These are phyloP conservation scores for Anthoscopus minutus DNA, from an alignment of 2,113 vertebrate species.

Conservation along the genomic window DNA sequence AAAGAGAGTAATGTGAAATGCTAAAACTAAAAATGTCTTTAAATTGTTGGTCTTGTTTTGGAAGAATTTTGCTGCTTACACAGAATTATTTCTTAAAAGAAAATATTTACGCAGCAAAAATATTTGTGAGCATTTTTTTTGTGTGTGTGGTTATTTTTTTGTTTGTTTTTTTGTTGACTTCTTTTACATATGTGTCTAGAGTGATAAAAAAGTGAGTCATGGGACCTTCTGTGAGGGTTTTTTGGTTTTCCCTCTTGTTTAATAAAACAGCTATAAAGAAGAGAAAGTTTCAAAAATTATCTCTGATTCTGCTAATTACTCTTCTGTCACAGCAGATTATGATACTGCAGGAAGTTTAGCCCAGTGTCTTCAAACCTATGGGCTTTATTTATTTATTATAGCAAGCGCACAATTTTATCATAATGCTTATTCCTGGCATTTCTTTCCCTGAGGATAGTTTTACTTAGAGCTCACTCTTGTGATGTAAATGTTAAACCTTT, in stretches of 20 bases:
- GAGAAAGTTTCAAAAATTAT: background rate
- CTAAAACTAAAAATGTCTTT: background rate
- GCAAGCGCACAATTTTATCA: slow-evolving; percentile 75
- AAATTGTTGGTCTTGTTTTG: background rate
- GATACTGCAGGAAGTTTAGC: slow-evolving; percentile 36
- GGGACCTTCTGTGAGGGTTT: background rate
- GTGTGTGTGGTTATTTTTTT: too few relatives aligned
- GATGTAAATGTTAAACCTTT: slow-evolving; percentile 97
- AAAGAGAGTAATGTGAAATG: background rate
- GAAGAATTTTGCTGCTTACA: background rate
- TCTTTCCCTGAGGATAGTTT: slow-evolving; percentile 76
- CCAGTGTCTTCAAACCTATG: background rate
- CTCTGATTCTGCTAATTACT: background rate
- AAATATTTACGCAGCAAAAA: background rate
- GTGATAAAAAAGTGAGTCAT: background rate
- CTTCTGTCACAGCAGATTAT: background rate
- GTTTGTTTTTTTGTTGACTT: too few relatives aligned
- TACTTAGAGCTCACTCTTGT: slow-evolving; percentile 82
- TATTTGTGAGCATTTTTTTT: too few relatives aligned
- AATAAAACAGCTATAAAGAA: background rate
- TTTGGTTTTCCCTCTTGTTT: background rate
- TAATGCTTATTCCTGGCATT: slow-evolving; percentile 75
- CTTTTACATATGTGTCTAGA: background rate
- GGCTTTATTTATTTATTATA: slow-evolving; percentile 19
- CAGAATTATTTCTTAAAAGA: background rate